phyloP scores from a whole-genome alignment of 2,888 invertebrate genomes.

The Spodoptera littoralis region DNA sequence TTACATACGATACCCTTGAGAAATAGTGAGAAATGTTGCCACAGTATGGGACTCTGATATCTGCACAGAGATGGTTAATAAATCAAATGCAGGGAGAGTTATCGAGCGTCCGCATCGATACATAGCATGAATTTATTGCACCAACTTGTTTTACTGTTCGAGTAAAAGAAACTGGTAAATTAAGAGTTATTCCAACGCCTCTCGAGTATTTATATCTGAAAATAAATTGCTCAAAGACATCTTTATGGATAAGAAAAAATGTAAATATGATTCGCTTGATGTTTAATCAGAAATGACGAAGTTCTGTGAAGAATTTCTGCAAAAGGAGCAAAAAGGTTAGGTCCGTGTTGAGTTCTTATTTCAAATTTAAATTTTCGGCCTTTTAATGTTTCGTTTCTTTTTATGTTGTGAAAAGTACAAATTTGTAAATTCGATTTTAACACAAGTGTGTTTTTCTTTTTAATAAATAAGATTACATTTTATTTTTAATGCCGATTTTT shows the following conservation, averaged over 20 bases:
- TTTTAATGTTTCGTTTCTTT: too few relatives aligned
- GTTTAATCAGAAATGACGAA: slow-evolving; percentile 40
- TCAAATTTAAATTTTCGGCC: too few relatives aligned
- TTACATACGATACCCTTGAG: slow-evolving; percentile 57
- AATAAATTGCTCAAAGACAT: slow-evolving; percentile 40
- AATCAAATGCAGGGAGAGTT: slow-evolving; percentile 57
- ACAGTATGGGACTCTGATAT: slow-evolving; percentile 55
- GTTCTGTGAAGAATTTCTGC: slow-evolving; percentile 10
- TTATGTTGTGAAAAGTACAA: too few relatives aligned
- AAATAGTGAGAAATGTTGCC: slow-evolving; percentile 55
- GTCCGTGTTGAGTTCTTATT: background rate
- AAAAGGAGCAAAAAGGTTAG: slow-evolving; percentile 7
- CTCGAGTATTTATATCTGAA: slow-evolving; percentile 30
- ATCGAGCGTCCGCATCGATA: slow-evolving; percentile 52
- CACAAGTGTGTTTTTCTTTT: too few relatives aligned
- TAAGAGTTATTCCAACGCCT: slow-evolving; percentile 38
- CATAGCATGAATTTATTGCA: slow-evolving; percentile 53
- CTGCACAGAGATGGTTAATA: slow-evolving; percentile 52
- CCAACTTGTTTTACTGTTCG: slow-evolving; percentile 37
- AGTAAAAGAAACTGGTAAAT: slow-evolving; percentile 48
- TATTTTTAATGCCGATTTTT: too few relatives aligned
- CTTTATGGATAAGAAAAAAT: slow-evolving; percentile 32
- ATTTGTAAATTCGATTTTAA: too few relatives aligned
- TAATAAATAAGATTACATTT: too few relatives aligned
- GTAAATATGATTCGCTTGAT: slow-evolving; percentile 20